Conservation (phyloP, 1,140 invertebrate species). For the Drosophila rhopaloa region DNA sequence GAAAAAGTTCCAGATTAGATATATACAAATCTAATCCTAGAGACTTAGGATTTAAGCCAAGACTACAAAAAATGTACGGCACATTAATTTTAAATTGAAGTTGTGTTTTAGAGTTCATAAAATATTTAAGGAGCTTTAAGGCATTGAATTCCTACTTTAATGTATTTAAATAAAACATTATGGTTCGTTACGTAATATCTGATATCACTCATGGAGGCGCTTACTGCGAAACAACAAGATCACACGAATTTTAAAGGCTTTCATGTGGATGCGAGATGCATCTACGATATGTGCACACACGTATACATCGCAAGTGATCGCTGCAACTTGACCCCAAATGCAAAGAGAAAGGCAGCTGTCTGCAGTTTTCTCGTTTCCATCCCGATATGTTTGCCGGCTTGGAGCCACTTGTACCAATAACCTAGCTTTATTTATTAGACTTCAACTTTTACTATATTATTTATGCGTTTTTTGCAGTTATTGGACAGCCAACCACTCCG, state of each 20-base stretch:
- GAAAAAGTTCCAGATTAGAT: too few relatives aligned
- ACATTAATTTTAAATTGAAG: too few relatives aligned
- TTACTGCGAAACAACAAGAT: constrained; percentile 8
- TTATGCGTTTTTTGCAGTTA: constrained; percentile 86
- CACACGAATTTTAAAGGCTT: constrained; percentile 15
- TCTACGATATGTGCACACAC: constrained; percentile 25
- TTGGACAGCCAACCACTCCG: constrained; percentile 92
- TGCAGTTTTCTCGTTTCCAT: constrained; percentile 15
- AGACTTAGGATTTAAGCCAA: too few relatives aligned
- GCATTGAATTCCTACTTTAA: background rate
- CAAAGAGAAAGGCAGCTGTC: constrained; percentile 66
- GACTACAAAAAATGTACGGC: too few relatives aligned
- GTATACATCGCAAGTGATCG: constrained; percentile 20
- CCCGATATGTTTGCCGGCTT: constrained; percentile 8
- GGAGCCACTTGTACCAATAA: constrained; percentile 21
- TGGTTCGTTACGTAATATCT: constrained; percentile 7
- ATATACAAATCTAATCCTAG: too few relatives aligned
- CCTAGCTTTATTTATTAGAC: constrained; percentile 30
- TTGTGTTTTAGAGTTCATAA: background rate
- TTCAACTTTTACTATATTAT: constrained; percentile 24
- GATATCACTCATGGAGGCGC: background rate
- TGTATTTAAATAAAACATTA: background rate
- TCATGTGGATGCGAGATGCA: constrained; percentile 10
- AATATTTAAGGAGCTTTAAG: background rate
- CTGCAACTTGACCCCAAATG: constrained; percentile 44